Base-by-base conservation (phyloP, 1,140 invertebrate species). In the Drosophila willistoni region DNA sequence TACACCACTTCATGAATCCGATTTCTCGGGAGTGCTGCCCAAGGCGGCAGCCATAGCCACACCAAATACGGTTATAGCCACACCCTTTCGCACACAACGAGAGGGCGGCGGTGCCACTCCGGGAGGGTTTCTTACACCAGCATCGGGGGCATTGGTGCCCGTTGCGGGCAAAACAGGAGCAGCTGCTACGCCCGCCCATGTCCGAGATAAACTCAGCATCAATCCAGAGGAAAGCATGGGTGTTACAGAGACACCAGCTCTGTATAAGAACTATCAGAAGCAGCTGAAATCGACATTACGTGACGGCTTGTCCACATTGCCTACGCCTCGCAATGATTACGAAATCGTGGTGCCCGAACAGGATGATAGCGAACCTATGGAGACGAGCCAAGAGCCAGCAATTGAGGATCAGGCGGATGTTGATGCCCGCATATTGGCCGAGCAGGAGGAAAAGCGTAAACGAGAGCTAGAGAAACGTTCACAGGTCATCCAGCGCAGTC, bases 271-370 rank as follows among this genome's bases (percentile, higher is more conserved):
- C 55, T 93, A 95, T 81, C 95, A 96, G 51, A 95, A 95, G 91
- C 95, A 95, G 81, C 93, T 95, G 7, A 96, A 95, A 84, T 95
- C 96, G 55, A 95, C 96, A 51, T 93, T 99, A 9, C 79, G 87
- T 0, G 94, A 94, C 64, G 96, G 96, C 1, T 92, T 99, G 12
- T 95, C 95, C 36, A 93, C 95, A 9, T 93, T 99, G 64, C 99
- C 99, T 4, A 91, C 94, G 29, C 99, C 99, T 0, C 96, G 96
- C 70, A 99, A 99, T 92, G 98, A 99, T 93, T 99, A 98, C 93
- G 98, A 99, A 93, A 99, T 99, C 90, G 98, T 99, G 47, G 96
- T 99, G 9, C 97, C 98, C 0, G 97, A 98, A 71, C 95, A 96
- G 42, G 97, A 98, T 77, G 93, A 94, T 25, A 93, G 93, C 12